Evolutionary conservation across 2,888 invertebrate genomes (phyloP).

Genomic region (Phytoseiulus persimilis): DNA sequence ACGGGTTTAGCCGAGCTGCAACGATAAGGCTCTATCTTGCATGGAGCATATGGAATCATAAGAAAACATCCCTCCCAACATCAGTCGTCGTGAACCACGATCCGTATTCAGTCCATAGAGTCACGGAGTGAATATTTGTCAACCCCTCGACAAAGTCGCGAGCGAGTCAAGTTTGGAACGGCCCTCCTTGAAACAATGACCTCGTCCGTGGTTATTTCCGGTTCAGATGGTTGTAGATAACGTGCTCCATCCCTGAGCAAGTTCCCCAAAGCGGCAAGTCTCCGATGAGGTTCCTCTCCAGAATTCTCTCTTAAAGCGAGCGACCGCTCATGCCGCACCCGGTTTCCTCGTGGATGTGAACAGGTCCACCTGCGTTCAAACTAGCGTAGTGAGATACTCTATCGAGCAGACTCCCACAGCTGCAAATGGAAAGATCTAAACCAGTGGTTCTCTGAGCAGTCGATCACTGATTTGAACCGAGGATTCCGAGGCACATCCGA

Average conservation of each 20-base stretch:
- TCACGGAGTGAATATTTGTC: no score
- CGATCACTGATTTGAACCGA: no score
- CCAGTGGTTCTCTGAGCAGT: no score
- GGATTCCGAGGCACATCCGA: no score
- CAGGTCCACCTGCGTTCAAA: slow-evolving; percentile 10
- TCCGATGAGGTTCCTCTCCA: slow-evolving; percentile 54
- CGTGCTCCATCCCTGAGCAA: slow-evolving; percentile 75
- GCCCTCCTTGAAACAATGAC: no score
- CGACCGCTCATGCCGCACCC: slow-evolving; percentile 9
- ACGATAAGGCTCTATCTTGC: not conserved
- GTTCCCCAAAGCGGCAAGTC: slow-evolving; percentile 80
- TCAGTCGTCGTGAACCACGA: no score
- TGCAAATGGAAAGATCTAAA: no score
- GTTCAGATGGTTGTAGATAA: not conserved
- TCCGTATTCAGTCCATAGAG: no score
- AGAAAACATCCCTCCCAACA: not conserved
- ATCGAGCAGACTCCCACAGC: no score
- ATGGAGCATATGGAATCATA: not conserved
- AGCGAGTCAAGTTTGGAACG: no score
- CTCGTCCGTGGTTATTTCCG: slow-evolving; percentile 41
- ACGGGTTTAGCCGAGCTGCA: slow-evolving; percentile 50
- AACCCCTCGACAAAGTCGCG: no score
- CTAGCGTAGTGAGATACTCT: no score
- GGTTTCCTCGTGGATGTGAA: slow-evolving; percentile 13
- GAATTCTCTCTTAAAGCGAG: slow-evolving; percentile 37